Evolutionary conservation across 2,113 vertebrate species (phyloP).

Genomic region (Plecturocebus donacophilus): DNA sequence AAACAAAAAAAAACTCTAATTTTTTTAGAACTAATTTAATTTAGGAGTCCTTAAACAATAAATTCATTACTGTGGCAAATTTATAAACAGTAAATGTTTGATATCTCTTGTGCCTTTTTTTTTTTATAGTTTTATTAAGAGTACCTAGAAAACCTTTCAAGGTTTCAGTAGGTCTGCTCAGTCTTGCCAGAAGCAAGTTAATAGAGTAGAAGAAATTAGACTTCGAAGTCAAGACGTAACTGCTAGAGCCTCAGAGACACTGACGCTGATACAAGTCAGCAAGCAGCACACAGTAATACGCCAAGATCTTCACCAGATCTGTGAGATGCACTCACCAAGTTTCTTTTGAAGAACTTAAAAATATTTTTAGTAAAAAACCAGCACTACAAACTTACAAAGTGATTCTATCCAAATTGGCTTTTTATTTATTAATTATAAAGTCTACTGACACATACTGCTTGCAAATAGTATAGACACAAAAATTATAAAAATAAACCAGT

Average conservation of each 20-base stretch:
- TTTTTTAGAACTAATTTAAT: too few relatives aligned
- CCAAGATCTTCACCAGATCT: not conserved
- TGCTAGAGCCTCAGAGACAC: not conserved
- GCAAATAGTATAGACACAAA: constrained; percentile 51
- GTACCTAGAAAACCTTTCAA: not conserved
- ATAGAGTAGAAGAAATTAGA: not conserved
- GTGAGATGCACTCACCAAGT: not conserved
- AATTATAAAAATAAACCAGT: constrained; percentile 71
- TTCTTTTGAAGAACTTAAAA: constrained; percentile 3
- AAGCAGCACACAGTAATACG: not conserved
- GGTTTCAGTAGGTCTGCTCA: not conserved
- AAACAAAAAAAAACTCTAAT: too few relatives aligned
- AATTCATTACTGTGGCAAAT: not conserved
- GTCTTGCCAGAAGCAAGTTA: not conserved
- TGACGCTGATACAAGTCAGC: not conserved
- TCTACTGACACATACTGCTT: constrained; percentile 34
- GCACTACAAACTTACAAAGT: not conserved
- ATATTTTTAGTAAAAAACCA: constrained; percentile 3
- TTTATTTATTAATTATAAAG: constrained; percentile 51
- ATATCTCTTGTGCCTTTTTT: not conserved
- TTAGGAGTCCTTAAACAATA: not conserved
- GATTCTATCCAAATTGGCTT: constrained; percentile 31
- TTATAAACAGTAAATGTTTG: not conserved
- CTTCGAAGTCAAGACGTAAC: not conserved
- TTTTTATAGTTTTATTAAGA: not conserved